Evolutionary conservation across 1,140 invertebrate species (phyloP), one percentile per base, ranked within the genome.

Genomic region (Scaptomyza graminum): DNA sequence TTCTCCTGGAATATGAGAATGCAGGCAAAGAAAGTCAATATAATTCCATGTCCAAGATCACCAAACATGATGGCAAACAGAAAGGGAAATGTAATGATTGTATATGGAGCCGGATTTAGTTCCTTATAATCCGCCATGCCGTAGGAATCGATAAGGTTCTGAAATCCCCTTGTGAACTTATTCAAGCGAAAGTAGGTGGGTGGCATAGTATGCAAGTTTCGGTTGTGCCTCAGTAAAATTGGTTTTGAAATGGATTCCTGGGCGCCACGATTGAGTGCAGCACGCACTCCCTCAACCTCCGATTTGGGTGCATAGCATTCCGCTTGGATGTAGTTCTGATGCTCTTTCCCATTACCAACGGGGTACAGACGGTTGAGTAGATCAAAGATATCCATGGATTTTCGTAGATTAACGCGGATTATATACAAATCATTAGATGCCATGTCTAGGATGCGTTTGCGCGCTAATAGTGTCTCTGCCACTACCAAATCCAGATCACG

Each of bases 221-320:
- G 92, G 97, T 97, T 77, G 98, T 51, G 68, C 15, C 34, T 43
- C 2, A 76, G 6, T 12, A 88, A 6, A 1, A 87, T 44, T 5
- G 82, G 74, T 0, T 60, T 46, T 15, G 31, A 11, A 7, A 22
- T 43, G 37, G 22, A 12, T 4, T 34, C 18, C 16, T 31, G 11
- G 15, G 47, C 44, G 92, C 98, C 98, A 81, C 96, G 94, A 46
- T 95, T 94, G 7, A 99, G 93, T 9, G 97, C 97, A 62, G 95
- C 94, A 77, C 97, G 96, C 37, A 99, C 97, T 28, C 94, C 93
- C 15, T 95, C 93, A 16, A 98, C 92, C 77, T 99, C 96, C 31
- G 94, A 93, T 0, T 94, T 94, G 0, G 98, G 97, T 72, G 97
- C 96, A 97, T 98, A 99, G 92, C 97, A 98, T 92, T 99, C 98